These are phyloP conservation scores for Paguma larvata DNA, from an alignment of 2,797 vertebrate species.

Conservation along the genomic window DNA sequence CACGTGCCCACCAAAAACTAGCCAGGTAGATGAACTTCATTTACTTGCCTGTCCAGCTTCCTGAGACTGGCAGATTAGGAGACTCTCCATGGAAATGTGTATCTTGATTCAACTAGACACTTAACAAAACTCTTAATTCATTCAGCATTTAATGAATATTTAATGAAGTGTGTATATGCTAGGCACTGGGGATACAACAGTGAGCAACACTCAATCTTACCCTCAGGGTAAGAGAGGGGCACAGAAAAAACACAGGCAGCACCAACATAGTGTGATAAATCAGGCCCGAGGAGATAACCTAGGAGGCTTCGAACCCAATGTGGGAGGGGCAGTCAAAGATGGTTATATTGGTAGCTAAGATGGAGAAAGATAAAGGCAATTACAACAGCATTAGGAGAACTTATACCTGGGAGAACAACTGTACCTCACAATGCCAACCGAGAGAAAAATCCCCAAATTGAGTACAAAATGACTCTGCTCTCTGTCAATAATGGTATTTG, in stretches of 20 bases:
- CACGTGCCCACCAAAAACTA: background rate
- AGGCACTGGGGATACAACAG: background rate
- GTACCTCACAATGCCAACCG: background rate
- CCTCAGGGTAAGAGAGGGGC: background rate
- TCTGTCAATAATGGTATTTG: background rate
- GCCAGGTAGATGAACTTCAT: background rate
- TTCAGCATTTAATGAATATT: background rate
- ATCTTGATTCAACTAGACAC: background rate
- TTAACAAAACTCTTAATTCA: background rate
- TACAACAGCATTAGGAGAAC: background rate
- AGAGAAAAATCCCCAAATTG: slow-evolving; percentile 36
- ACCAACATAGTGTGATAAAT: background rate
- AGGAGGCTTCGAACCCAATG: background rate
- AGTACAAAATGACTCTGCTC: background rate
- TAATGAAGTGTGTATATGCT: background rate
- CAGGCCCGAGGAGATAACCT: background rate
- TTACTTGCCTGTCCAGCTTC: background rate
- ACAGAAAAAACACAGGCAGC: background rate
- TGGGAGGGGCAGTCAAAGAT: background rate
- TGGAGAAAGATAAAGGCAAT: background rate
- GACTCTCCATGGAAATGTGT: background rate
- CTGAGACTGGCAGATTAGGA: background rate
- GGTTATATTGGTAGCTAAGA: background rate
- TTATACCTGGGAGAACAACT: background rate
- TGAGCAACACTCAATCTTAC: background rate